Evolutionary conservation across 92 coral and sea anemone species (phyloP), one percentile per base, ranked within the genome.

Genomic region (Epizoanthus rinbou): DNA sequence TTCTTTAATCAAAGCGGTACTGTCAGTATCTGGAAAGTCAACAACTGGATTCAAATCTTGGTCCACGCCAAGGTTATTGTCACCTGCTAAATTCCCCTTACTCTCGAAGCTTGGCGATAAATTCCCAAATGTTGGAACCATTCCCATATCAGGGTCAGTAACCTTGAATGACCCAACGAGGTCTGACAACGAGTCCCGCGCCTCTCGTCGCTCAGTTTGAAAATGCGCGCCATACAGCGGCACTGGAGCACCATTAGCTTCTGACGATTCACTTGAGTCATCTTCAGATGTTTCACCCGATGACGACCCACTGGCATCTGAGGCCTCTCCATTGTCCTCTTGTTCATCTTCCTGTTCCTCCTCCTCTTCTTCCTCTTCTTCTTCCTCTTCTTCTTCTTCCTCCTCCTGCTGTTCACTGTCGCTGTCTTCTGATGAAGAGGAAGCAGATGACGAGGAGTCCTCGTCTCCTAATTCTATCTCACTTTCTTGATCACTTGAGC

Each of bases 21-120:
- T 93, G 59, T 93, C 98, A 31, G 98, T 93, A 62, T 93, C 98
- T 22, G 98, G 91, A 58, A 93, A 93, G 54, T 89, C 98, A 79
- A 86, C 87, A 8, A 85, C 91, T 22, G 97, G 84, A 75, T 91
- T 91, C 78, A 93, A 75, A 73, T 91, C 95, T 14, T 90, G 88
- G 52, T 90, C 95, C 10, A 74, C 92, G 3, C 78, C 83, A 33
- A 92, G 75, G 84, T 87, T 86, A 57, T 88, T 86, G 24, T 78
- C 82, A 10, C 57, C 82, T 6, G 94, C 83, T 39, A 69, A 57
- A 57, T 83, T 69, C 22, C 86, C 91, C 72, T 88, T 88, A 47
- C 86, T 72, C 22, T 86, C 94, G 25, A 91, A 90, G 84, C 82
- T 88, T 10, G 93, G 97, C 21, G 94, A 91, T 79, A 93, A 57